A percentile compares a stretch with the other conserved stretches of the same genome.
These are phyloP conservation scores for Synanthedon vespiformis DNA, from an alignment of 2,888 invertebrate genomes.

Conservation along the genomic window DNA sequence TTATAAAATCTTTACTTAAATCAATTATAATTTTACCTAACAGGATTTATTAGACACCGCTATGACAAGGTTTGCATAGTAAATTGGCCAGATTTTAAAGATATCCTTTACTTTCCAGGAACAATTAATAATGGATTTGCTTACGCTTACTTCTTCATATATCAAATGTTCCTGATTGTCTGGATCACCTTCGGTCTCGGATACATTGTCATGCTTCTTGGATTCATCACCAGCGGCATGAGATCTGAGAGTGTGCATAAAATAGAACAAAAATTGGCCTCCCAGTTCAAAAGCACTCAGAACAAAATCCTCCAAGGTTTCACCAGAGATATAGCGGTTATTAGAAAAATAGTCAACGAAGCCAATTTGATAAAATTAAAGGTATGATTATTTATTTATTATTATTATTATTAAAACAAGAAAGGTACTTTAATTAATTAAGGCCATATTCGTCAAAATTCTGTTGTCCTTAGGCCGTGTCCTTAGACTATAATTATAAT, in stretches of 20 bases:
- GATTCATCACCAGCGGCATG: conserved; percentile 84
- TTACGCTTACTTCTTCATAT: conserved; percentile 76
- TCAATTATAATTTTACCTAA: background rate
- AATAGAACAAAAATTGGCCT: conserved; percentile 81
- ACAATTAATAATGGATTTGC: conserved; percentile 61
- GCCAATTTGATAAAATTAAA: conserved; percentile 85
- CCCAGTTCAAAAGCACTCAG: conserved; percentile 83
- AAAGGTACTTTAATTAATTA: too few relatives aligned
- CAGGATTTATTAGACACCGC: too few relatives aligned
- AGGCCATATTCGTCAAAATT: too few relatives aligned
- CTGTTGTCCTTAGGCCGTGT: too few relatives aligned
- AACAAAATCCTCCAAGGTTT: conserved; percentile 82
- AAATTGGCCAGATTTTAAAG: background rate
- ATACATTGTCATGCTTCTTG: conserved; percentile 90
- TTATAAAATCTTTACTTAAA: too few relatives aligned
- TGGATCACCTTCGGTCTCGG: conserved; percentile 95
- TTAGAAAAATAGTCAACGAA: conserved; percentile 83
- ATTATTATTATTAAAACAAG: too few relatives aligned
- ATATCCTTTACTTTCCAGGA: conserved; percentile 35
- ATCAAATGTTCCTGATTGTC: conserved; percentile 83
- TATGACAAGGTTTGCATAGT: background rate
- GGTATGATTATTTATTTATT: conserved; percentile 45
- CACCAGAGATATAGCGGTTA: conserved; percentile 78
- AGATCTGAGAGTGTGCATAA: conserved; percentile 78
- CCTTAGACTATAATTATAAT: too few relatives aligned